Percentiles rank a stretch among this genome's conserved stretches.
These are phyloP conservation scores for Lacerta bilineata DNA, from an alignment of 2,797 vertebrate species.

Conservation along the genomic window DNA sequence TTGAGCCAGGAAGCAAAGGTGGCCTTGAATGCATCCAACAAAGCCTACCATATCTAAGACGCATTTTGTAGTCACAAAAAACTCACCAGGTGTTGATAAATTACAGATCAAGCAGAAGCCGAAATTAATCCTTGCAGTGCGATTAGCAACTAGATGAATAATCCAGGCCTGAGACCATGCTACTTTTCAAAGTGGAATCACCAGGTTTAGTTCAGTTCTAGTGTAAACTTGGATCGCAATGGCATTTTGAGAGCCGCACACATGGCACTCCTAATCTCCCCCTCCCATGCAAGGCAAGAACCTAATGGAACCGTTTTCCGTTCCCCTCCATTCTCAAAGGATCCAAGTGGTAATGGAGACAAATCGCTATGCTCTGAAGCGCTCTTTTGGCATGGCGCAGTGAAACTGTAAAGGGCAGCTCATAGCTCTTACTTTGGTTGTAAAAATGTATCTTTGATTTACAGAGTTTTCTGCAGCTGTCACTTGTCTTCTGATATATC, in stretches of 20 bases:
- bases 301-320: conserved; percentile 65
- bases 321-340: conserved; percentile 63
- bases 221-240: background rate
- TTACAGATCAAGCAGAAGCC: background rate
- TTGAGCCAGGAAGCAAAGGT: background rate
- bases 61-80: background rate
- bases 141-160: background rate
- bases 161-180: background rate
- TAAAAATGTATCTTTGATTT: conserved; percentile 66
- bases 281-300: conserved; percentile 63
- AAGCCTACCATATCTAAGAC: background rate
- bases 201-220: background rate
- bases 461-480: conserved; percentile 66
- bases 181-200: background rate
- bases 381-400: conserved; percentile 59
- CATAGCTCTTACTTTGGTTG: conserved; percentile 61
- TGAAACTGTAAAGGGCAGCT: conserved; percentile 73
- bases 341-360: conserved; percentile 65
- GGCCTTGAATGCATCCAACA: background rate
- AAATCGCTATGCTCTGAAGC: conserved; percentile 56
- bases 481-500: conserved; percentile 62
- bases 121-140: background rate
- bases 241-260: background rate
- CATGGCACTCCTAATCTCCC: conserved; percentile 47
- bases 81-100: background rate